Base-by-base conservation (phyloP, 2,888 invertebrate species). In the Caenorhabditis plicata region DNA sequence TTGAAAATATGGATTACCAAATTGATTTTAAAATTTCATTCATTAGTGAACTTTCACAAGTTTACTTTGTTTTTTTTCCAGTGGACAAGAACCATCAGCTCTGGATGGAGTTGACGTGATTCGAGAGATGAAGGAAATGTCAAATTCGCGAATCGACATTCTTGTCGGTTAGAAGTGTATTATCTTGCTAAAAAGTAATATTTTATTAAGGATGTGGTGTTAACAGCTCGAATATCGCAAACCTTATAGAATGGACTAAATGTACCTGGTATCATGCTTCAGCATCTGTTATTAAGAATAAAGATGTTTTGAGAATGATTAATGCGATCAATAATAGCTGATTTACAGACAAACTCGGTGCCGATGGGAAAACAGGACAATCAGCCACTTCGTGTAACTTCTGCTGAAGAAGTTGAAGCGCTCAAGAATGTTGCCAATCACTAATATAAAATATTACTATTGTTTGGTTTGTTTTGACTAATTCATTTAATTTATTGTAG, bases 11-110 rank as follows among this genome's bases (percentile, higher is more conserved):
- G n/a, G n/a, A n/a, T n/a, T n/a, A n/a, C n/a, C n/a, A n/a, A n/a
- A n/a, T n/a, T n/a, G n/a, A n/a, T n/a, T n/a, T n/a, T n/a, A n/a
- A n/a, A n/a, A n/a, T n/a, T 27, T 27, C 29, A 27, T 27, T 27
- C 8, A 27, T 27, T 27, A 7, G 13, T 27, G 13, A 13, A 27
- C 11, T 27, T 15, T 32, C n/a, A 43, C 8, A 32, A 22, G 9
- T 9, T 17, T 2, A 32, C 8, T 9, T 2, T 13, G n/a, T 11
- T 15, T n/a, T 1, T 22, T 22, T 43, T 51, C 42, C 32, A 65
- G 68, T 44, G 71, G 71, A 1, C 71, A 66, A 31, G 47, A 57
- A 15, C 47, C 65, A 7, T 45, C 57, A 0, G 71, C 71, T 0
- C 32, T 66, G 13, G 63, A 68, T 46, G 71, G 71, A n/a, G 55